Base-by-base conservation (phyloP, 2,888 invertebrate genomes). In the Cosmia trapezina region DNA sequence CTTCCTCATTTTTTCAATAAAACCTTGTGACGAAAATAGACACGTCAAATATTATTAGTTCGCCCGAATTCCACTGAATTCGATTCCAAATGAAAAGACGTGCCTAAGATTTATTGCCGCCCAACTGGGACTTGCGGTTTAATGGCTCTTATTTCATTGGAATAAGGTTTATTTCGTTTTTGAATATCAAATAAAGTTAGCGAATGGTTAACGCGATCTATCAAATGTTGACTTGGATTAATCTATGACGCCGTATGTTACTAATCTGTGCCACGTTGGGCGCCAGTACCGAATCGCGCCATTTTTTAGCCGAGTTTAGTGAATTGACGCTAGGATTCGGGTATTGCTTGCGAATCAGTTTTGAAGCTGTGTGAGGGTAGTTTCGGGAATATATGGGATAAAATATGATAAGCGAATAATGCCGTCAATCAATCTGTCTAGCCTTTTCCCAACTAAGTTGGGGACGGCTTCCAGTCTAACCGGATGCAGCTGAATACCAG, bases 171-270 rank as follows among this genome's bases (percentile, higher is more conserved):
- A 74, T 76, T 80, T 81, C 65, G 61, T 53, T 49, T 51, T 54
- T 5, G n/a, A 72, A 68, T 45, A 22, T 70, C 17, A 54, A 72
- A 47, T 11, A 37, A 62, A 62, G 61, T 65, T 62, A 56, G 69
- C 33, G 61, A 79, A 84, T 79, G 70, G 70, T 74, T 83, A 80
- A 62, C 73, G 62, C 75, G 70, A 90, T 90, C 88, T 89, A 89
- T 90, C 90, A 90, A 88, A 86, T 78, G 82, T 85, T 86, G 87
- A 88, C 84, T 86, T 80, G 84, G 85, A 90, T 89, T 89, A 89
- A 90, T 89, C 74, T 86, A 83, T 73, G 80, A 81, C 86, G 78
- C 76, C 84, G 80, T 87, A 76, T 90, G 89, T 81, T 83, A 81
- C 88, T 89, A 90, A 90, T 89, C 84, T 86, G 76, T 76, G 85